phyloP scores from a whole-genome alignment of 2,888 invertebrate genomes.

The Lycophotia porphyrea region DNA sequence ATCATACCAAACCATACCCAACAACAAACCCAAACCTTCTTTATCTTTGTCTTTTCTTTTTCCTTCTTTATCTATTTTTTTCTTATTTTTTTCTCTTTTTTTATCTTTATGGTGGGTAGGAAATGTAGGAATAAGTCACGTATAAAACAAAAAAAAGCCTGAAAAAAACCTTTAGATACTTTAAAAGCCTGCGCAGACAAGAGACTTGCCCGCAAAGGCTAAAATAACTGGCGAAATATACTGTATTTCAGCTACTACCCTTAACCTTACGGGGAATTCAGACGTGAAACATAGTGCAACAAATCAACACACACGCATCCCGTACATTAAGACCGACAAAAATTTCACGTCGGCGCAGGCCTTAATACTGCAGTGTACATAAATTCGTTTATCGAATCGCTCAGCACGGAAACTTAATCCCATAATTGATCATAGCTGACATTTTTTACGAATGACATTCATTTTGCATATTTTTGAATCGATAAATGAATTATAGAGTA shows the following conservation, averaged over 20 bases:
- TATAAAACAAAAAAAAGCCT: not conserved
- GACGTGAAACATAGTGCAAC: not conserved
- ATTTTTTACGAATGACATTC: slow-evolving; percentile 4
- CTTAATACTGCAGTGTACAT: not conserved
- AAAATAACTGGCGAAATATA: not conserved
- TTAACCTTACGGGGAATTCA: too few relatives aligned
- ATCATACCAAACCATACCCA: too few relatives aligned
- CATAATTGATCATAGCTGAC: not conserved
- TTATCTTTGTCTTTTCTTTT: too few relatives aligned
- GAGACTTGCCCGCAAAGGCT: not conserved
- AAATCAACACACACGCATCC: too few relatives aligned
- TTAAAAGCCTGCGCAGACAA: not conserved
- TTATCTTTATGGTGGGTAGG: not conserved
- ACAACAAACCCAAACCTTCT: too few relatives aligned
- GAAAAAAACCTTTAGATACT: not conserved
- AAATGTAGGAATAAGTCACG: slow-evolving; percentile 2
- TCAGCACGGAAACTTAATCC: not conserved
- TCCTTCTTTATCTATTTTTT: too few relatives aligned
- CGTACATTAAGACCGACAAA: not conserved
- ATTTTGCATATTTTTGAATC: slow-evolving; percentile 27
- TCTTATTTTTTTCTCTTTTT: too few relatives aligned
- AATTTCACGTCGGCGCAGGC: not conserved
- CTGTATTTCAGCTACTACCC: too few relatives aligned
- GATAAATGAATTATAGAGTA: slow-evolving; percentile 4
- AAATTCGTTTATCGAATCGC: not conserved